phyloP scores from a whole-genome alignment of 2,113 vertebrate genomes.

The Pao palembangensis region DNA sequence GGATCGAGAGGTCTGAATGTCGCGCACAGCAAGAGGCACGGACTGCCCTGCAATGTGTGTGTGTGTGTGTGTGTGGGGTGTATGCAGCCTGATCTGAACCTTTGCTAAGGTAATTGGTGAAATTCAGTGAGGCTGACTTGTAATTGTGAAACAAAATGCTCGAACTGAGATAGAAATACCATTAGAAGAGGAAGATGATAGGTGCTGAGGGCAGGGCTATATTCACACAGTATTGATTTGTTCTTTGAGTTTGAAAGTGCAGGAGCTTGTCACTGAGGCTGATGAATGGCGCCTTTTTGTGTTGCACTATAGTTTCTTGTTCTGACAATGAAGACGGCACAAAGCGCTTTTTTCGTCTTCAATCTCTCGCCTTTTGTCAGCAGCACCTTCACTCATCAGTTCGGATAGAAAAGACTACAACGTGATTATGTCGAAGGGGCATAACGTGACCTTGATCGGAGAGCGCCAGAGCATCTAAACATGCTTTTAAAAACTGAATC shows the following conservation, averaged over 20 bases:
- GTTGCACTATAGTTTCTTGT: slow-evolving; percentile 36
- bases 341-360: slow-evolving; percentile 31
- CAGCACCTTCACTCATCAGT: slow-evolving; percentile 33
- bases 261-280: slow-evolving; percentile 45
- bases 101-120: no score
- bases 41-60: slow-evolving; percentile 16
- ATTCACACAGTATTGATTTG: slow-evolving; percentile 56
- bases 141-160: slow-evolving; percentile 48
- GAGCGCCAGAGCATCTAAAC: background rate
- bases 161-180: slow-evolving; percentile 44
- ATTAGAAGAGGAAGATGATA: slow-evolving; percentile 14
- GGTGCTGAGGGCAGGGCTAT: slow-evolving; percentile 25
- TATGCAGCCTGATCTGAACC: slow-evolving; percentile 10
- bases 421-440: slow-evolving; percentile 14
- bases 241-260: slow-evolving; percentile 48
- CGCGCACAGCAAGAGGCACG: slow-evolving; percentile 2
- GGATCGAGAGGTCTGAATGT: background rate
- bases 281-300: slow-evolving; percentile 48
- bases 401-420: slow-evolving; percentile 13
- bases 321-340: slow-evolving; percentile 46
- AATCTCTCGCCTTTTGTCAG: slow-evolving; percentile 36
- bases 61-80: background rate
- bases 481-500: slow-evolving; percentile 6
- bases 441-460: slow-evolving; percentile 31
- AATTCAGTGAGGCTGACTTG: no score